phyloP scores from a whole-genome alignment of 92 coral and sea anemone species.

The Actinostola sp. region DNA sequence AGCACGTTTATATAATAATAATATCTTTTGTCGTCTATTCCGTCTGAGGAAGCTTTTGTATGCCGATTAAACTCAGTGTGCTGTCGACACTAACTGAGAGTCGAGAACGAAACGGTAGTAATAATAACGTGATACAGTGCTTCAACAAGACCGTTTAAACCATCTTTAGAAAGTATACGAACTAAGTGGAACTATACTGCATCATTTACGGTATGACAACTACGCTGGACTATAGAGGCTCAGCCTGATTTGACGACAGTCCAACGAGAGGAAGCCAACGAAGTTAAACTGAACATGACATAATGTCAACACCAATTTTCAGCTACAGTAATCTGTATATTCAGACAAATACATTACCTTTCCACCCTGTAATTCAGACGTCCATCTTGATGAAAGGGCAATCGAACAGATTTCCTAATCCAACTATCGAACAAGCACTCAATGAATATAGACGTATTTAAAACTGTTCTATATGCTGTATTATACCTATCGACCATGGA shows the following conservation, averaged over 20 bases:
- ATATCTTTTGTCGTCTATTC: not conserved
- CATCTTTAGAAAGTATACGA: no score
- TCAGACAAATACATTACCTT: no score
- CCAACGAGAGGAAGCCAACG: no score
- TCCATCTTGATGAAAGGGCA: not conserved
- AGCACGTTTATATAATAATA: not conserved
- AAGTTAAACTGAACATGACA: no score
- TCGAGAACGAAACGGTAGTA: not conserved
- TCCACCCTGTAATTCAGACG: not conserved
- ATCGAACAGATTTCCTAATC: not conserved
- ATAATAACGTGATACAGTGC: not conserved
- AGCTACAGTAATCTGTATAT: no score
- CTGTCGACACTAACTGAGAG: not conserved
- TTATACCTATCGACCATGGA: slow-evolving; percentile 11
- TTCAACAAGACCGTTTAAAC: no score
- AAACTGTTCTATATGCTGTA: not conserved
- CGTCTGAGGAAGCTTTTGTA: not conserved
- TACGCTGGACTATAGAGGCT: no score
- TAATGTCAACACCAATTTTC: no score
- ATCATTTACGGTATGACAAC: no score
- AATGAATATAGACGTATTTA: no score
- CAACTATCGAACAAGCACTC: not conserved
- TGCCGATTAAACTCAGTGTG: not conserved
- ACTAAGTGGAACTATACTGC: no score
- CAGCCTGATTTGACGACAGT: no score